Evolutionary conservation across 30 jellyfish, hydroid and myxozoan species (phyloP), one percentile per base, ranked within the genome.

Genomic region (Chironex yamaguchii): DNA sequence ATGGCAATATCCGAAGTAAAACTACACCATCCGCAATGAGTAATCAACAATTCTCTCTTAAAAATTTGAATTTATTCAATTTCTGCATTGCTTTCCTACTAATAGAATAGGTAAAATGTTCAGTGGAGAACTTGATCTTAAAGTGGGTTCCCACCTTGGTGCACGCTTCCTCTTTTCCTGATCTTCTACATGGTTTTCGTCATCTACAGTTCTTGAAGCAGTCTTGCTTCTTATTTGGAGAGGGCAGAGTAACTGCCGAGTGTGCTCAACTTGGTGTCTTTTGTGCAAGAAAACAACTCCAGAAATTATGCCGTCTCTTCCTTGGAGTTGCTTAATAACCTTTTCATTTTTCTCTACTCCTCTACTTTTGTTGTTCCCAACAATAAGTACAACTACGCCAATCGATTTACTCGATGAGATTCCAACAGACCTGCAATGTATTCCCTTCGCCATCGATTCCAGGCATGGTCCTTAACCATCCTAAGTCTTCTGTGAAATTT

Each of bases 321-420:
- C 91, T 65, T 67, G 42, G 0, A 80, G 63, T 20, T 52, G 91
- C 27, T 65, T 72, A 42, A 62, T 12, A 53, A 80, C 91, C 51
- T 48, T 80, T 6, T 76, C 91, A n/a, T 80, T 80, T 76, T 35
- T 80, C 91, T 75, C 65, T 26, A 52, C 42, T 0, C 81, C 81
- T 0, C 65, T 1, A 30, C 35, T 67, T 30, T 67, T 67, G 9
- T 34, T 63, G 0, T 67, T 63, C 35, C 64, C 81, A 1, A 67
- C 81, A 0, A 67, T 67, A 6, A 67, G 21, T 6, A 29, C 81
- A 3, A 67, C 34, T 24, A 30, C 81, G 0, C 66, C 81, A 67
- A 67, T 67, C 81, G 32, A 17, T 24, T 67, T 1, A 29, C 24
- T 31, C 64, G 32, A 20, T 67, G 81, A 6, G 32, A 30, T 3